These are phyloP conservation scores for Chauna torquata DNA, from an alignment of 2,113 vertebrate genomes.

Conservation along the genomic window DNA sequence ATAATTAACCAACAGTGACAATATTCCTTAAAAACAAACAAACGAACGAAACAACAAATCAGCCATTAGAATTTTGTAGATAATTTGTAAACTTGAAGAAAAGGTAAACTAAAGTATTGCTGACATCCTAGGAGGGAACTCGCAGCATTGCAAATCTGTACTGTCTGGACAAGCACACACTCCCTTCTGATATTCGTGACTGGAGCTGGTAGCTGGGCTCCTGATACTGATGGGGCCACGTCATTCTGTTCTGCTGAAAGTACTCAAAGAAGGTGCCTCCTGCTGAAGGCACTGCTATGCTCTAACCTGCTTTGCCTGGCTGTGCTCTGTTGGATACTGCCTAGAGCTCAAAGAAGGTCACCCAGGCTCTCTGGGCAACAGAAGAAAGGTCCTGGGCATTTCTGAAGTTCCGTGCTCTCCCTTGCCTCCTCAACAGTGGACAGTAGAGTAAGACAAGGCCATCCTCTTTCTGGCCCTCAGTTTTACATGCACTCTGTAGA, in stretches of 20 bases:
- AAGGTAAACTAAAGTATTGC: not conserved
- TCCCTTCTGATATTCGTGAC: not conserved
- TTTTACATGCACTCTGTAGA: rapidly evolving
- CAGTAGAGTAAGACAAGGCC: not conserved
- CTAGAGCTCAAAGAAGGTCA: not conserved
- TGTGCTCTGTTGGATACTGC: not conserved
- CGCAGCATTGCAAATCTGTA: not conserved
- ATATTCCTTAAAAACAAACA: not conserved
- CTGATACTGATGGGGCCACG: not conserved
- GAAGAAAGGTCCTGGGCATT: not conserved
- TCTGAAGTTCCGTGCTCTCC: not conserved
- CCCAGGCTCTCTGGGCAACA: not conserved
- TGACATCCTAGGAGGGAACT: not conserved
- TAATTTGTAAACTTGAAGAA: not conserved
- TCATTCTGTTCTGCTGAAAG: not conserved
- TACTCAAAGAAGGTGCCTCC: not conserved
- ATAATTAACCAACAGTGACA: not conserved
- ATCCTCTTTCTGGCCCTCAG: not conserved
- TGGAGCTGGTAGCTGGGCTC: not conserved
- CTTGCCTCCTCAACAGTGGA: not conserved
- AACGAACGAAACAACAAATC: not conserved
- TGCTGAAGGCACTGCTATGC: not conserved
- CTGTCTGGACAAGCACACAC: rapidly evolving
- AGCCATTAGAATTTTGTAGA: not conserved
- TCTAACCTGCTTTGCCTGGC: not conserved